Evolutionary conservation across 2,797 vertebrate species (phyloP), one percentile per base, ranked within the genome.

Genomic region (Chromis chromis): DNA sequence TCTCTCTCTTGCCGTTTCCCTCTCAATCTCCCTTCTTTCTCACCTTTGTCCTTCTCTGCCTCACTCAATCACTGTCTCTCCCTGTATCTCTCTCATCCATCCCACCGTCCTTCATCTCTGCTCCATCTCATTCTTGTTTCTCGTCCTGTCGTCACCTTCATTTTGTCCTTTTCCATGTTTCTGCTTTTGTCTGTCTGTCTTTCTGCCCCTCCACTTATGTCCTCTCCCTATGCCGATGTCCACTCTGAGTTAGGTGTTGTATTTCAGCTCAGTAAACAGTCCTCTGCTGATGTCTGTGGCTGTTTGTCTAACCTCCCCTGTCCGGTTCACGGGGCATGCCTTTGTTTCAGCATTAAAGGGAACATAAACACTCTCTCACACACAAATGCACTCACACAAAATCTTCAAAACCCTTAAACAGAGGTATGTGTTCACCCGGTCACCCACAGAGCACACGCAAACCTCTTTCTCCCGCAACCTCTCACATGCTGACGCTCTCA

Each of bases 241-340:
- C 48, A 48, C 49, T 67, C 46, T 58, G 77, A 59, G 21, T 46
- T 55, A 24, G 60, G 22, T 63, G 44, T 42, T 31, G 28, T 64
- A 21, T 28, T 76, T 56, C 27, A 50, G 52, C 70, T 69, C 59
- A 82, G 76, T 73, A 54, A 73, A 74, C 70, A 66, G 56, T 67
- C 71, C 59, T 84, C 80, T 67, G 74, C 39, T 82, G 68, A 70
- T 27, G 68, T 73, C 65, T 40, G 58, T 16, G 12, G 42, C 64
- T 89, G 86, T 93, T 89, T 87, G 59, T 86, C 61, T 89, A 87
- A 88, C 91, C 89, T 71, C 53, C 31, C 40, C 58, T 74, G 84
- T 88, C 83, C 52, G 74, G 89, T 89, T 91, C 89, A 90, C 80
- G 85, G 83, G 78, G 83, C 84, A 88, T 67, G 74, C 71, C 66